Percentiles rank a stretch among this genome's conserved stretches.
Conservation (phyloP, 2,797 vertebrate species). For the Sebastes itinus region DNA sequence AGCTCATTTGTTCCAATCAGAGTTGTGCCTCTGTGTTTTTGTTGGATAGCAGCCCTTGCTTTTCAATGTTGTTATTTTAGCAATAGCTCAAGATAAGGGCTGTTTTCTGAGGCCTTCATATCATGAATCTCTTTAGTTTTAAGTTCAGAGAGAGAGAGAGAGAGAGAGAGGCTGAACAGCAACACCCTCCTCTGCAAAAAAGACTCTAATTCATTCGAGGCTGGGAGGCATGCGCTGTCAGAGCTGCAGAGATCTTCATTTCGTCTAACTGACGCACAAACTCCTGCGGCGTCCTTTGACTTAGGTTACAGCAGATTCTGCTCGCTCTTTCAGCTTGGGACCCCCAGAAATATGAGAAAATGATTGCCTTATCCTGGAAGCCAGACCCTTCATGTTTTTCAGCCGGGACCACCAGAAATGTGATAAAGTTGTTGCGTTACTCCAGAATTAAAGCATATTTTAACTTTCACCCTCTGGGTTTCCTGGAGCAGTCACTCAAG, state of each 20-base stretch:
- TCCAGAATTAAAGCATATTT: conserved; percentile 27
- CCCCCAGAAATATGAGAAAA: neutral
- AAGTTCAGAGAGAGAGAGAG: neutral
- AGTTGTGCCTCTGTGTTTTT: conserved; percentile 2
- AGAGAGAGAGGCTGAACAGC: neutral
- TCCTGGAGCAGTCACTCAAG: neutral
- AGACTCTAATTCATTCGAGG: conserved; percentile 5
- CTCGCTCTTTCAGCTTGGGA: neutral
- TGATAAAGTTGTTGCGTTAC: neutral
- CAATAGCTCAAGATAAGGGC: conserved; percentile 15
- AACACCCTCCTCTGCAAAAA: neutral
- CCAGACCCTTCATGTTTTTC: neutral
- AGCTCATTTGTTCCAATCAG: conserved; percentile 4
- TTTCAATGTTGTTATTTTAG: conserved; percentile 8
- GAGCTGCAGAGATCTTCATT: conserved; percentile 35
- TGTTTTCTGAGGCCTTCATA: conserved; percentile 1
- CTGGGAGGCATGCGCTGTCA: conserved; percentile 34
- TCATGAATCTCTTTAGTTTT: conserved; percentile 33
- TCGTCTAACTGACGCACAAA: conserved; percentile 15
- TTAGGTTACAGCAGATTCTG: neutral
- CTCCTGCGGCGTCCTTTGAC: conserved; percentile 6
- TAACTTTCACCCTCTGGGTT: neutral
- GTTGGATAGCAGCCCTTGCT: neutral
- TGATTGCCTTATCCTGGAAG: conserved; percentile 2
- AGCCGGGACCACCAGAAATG: neutral